These are phyloP conservation scores for Brachyalestes nurse DNA, from an alignment of 2,797 vertebrate species.

Conservation along the genomic window DNA sequence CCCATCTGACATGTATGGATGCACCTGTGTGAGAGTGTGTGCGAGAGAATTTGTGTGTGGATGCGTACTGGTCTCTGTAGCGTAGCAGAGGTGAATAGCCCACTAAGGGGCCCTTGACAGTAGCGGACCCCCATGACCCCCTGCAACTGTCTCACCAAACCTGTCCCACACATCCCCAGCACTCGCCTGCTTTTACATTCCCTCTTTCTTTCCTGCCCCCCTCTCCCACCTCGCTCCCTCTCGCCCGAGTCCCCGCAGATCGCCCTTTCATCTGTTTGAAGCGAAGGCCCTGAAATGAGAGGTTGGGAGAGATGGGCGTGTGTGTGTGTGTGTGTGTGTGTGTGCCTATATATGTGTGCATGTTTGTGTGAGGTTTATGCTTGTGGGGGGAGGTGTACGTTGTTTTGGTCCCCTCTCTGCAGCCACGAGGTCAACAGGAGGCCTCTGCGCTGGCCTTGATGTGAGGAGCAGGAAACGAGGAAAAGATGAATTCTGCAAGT, in stretches of 20 bases:
- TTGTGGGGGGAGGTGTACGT: constrained; percentile 1
- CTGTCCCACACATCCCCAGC: constrained; percentile 45
- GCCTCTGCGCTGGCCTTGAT: constrained; percentile 65
- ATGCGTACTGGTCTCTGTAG: constrained; percentile 54
- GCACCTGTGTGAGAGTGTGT: constrained; percentile 32
- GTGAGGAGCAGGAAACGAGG: constrained; percentile 66
- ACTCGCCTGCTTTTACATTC: constrained; percentile 70
- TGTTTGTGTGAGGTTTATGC: constrained; percentile 31
- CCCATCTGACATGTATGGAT: constrained; percentile 33
- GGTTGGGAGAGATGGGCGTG: constrained; percentile 65
- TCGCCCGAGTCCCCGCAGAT: constrained; percentile 80
- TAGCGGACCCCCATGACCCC: constrained; percentile 68
- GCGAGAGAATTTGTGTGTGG: constrained; percentile 22
- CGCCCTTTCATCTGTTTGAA: constrained; percentile 87
- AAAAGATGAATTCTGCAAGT: constrained; percentile 4
- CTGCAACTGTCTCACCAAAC: constrained; percentile 39
- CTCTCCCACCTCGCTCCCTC: constrained; percentile 42
- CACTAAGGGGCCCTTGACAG: constrained; percentile 75
- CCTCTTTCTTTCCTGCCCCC: constrained; percentile 57
- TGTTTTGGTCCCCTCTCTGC: constrained; percentile 48
- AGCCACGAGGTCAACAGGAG: constrained; percentile 44
- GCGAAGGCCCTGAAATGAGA: constrained; percentile 83
- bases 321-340: constrained; percentile 4
- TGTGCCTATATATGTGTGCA: not conserved
- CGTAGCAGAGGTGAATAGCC: constrained; percentile 65